Base-by-base conservation (phyloP, 2,888 invertebrate species). In the Lypha dubia region DNA sequence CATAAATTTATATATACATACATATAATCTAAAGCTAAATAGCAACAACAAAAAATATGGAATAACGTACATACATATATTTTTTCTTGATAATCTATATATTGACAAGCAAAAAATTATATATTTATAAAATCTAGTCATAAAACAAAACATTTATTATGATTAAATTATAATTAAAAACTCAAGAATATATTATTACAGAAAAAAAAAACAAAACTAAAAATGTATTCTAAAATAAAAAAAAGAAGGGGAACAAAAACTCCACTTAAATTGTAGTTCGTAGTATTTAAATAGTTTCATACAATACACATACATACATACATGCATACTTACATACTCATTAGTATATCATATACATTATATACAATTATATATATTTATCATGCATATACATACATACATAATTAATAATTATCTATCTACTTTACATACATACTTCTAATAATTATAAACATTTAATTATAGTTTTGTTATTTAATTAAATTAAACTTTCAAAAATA, bases 61-160 rank as follows among this genome's bases (percentile, higher is more conserved):
- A 75, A 75, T 67, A 77, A 67, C 70, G 56, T 67, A 79, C 17
- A 83, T 67, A 79, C 17, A 83, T 77, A 68, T 81, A 74, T 84
- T 83, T 79, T 84, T 84, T 81, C 81, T 81, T 70, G 58, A 84
- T 84, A 73, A 84, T 84, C 73, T 76, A 68, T 71, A 65, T 8
- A 60, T 35, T 22, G 44, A 46, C 32, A 75, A 75, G 70, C 56
- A 79, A 76, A 84, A 79, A 68, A 84, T 77, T 22, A 84, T 81
- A 84, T 84, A 84, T 84, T 84, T 84, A 84, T 84, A 81, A 84
- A 84, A 84, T 84, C 84, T 84, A 84, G 84, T 84, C 84, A 84
- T 84, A 84, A 81, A 84, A 80, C 67, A 84, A 83, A 80, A 80
- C 32, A 79, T 74, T 58, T 58, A 58, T 58, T 58, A 79, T 75